phyloP scores from a whole-genome alignment of 2,888 invertebrate species.

The Tetragnatha montana region DNA sequence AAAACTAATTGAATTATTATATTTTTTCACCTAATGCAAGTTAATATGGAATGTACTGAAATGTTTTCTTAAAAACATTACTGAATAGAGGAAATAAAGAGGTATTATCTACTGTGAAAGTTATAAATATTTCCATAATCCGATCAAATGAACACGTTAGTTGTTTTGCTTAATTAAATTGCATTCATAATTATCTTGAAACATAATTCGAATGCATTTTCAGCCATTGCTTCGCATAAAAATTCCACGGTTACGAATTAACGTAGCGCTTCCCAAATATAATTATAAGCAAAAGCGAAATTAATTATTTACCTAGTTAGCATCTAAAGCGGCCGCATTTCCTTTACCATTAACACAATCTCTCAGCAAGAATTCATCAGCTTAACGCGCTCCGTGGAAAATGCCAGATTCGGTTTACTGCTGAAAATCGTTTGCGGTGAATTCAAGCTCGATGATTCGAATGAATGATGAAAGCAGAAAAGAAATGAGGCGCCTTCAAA shows the following conservation, averaged over 20 bases:
- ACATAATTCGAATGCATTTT: background rate
- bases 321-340: background rate
- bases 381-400: background rate
- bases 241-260: background rate
- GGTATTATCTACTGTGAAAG: no score
- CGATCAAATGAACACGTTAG: no score
- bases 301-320: background rate
- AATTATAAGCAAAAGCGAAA: background rate
- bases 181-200: background rate
- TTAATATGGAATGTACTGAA: no score
- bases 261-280: background rate
- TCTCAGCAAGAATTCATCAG: background rate
- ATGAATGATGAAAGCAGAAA: background rate
- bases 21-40: no score
- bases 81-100: no score
- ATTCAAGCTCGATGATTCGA: background rate
- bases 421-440: background rate
- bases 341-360: conserved; percentile 1
- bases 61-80: no score
- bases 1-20: no score
- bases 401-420: background rate
- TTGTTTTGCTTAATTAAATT: background rate
- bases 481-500: background rate
- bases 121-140: no score
- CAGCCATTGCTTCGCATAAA: background rate